Conservation (phyloP, 23 tunicate genomes). For the Phallusia fumigata region DNA sequence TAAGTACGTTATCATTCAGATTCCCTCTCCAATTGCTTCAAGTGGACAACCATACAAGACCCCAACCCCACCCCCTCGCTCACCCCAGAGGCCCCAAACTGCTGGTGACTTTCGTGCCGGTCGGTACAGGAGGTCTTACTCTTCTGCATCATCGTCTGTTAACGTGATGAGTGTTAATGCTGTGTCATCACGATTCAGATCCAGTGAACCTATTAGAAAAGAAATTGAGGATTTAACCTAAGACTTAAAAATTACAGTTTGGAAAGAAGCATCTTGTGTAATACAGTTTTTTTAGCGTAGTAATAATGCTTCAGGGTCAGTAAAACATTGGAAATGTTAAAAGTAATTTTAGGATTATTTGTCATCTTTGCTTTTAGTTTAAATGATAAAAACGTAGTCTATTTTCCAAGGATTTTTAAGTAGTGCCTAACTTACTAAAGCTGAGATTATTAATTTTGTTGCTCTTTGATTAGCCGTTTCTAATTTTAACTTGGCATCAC, state of each 20-base stretch:
- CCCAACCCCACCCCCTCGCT: slow-evolving; percentile 45
- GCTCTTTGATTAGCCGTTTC: no score
- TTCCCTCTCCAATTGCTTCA: background rate
- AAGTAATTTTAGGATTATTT: no score
- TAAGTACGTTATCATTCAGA: background rate
- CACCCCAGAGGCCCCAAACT: slow-evolving; percentile 53
- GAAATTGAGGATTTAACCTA: background rate
- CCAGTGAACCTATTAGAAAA: slow-evolving; percentile 4
- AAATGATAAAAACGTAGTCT: no score
- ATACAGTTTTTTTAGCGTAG: no score
- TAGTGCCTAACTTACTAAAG: no score
- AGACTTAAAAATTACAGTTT: background rate
- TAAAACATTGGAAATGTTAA: no score
- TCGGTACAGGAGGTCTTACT: slow-evolving; percentile 18
- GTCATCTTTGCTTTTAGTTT: no score
- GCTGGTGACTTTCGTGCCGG: slow-evolving; percentile 27
- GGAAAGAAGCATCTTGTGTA: no score
- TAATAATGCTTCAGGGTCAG: no score
- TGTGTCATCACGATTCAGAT: background rate
- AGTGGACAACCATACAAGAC: background rate
- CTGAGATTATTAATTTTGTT: no score
- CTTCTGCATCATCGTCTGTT: slow-evolving; percentile 5
- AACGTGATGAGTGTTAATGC: slow-evolving; percentile 16
- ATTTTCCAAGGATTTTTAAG: no score
- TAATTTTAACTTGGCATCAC: no score